phyloP scores from a whole-genome alignment of 2,888 invertebrate genomes.

The Ellobium chinense region DNA sequence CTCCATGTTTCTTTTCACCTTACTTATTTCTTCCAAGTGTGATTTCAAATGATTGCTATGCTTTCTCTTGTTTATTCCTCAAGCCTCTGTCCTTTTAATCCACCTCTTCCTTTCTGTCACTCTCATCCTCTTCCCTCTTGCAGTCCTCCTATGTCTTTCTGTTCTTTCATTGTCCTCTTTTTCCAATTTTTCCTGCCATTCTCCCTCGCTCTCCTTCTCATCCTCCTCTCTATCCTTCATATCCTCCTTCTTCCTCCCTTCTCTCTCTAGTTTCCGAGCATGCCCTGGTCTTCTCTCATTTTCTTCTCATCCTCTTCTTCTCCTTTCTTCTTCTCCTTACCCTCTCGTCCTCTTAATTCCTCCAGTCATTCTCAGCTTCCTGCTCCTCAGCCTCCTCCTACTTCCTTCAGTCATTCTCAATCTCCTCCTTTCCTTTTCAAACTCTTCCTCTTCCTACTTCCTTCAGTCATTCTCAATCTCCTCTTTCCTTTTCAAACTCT shows the following conservation, averaged over 20 bases:
- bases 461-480: not conserved
- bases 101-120: not conserved
- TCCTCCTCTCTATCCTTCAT: not conserved
- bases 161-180: too few relatives aligned
- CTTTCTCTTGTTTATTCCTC: too few relatives aligned
- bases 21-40: too few relatives aligned
- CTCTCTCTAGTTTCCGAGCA: not conserved
- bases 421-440: not conserved
- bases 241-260: not conserved
- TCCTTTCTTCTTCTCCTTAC: not conserved
- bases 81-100: too few relatives aligned
- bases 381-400: not conserved
- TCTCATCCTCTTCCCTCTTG: not conserved
- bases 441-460: not conserved
- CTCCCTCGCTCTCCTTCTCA: not conserved
- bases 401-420: not conserved
- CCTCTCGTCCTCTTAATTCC: not conserved
- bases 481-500: not conserved
- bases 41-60: too few relatives aligned
- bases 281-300: not conserved
- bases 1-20: too few relatives aligned
- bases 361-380: not conserved
- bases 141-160: not conserved
- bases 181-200: too few relatives aligned
- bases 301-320: not conserved